Evolutionary conservation across 2,888 invertebrate species (phyloP), one percentile per base, ranked within the genome.

Genomic region (Ophraella communa): DNA sequence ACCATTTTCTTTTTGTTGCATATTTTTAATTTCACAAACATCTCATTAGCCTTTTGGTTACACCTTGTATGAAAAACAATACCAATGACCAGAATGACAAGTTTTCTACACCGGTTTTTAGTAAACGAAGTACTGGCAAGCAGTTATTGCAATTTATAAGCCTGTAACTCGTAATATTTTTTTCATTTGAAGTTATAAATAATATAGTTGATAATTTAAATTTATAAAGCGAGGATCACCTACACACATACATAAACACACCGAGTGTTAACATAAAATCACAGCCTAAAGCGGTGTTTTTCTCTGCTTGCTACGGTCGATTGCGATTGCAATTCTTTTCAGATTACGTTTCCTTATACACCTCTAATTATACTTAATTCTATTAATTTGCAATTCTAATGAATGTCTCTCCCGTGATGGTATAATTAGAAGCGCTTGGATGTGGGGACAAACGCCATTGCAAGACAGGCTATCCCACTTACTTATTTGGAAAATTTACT

Each of bases 401-500:
- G 71, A 73, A 65, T 35, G 60, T 63, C 64, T 64, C 64, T 67
- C 63, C 68, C 33, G 61, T 72, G 74, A 74, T 64, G 74, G 73
- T 70, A 73, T 74, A 74, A 74, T 74, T 74, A 74, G 72, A 69
- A 71, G 70, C 60, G n/a, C n/a, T n/a, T n/a, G n/a, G n/a, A n/a
- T n/a, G n/a, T 65, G 69, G 62, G 69, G 68, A 69, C 70, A 65
- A 68, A 64, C 63, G 71, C 71, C 70, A 65, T 62, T 1, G 69
- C 62, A 63, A 65, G 58, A 65, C 73, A 71, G 71, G 68, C 73
- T 68, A 71, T 73, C 72, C 72, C 70, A 72, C 66, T 70, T 74
- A 72, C 75, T 62, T 76, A 76, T 75, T 76, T 74, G 76, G 76
- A 70, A 73, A 76, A 71, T 71, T 73, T 68, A 73, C 71, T 74